Conservation (phyloP, 1,140 invertebrate species). For the Stegodyphus mimosarum region DNA sequence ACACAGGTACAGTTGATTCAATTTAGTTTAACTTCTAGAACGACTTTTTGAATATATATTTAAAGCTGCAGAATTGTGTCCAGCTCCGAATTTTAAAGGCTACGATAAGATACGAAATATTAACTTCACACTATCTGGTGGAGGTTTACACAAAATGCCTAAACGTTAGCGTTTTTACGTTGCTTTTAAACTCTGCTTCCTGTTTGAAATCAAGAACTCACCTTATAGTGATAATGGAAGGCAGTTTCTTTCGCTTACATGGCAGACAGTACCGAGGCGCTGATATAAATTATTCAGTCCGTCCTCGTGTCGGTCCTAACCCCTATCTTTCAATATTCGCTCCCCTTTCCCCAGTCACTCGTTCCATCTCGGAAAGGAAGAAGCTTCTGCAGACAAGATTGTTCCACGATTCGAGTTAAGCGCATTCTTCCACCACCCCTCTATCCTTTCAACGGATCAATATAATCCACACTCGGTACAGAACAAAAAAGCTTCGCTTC, state of each 20-base stretch:
- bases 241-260: neutral
- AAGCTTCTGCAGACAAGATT: neutral
- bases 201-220: neutral
- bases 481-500: neutral
- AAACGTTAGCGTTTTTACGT: too few species aligned
- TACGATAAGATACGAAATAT: too few species aligned
- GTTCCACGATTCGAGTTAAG: conserved; percentile 22
- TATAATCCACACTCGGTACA: conserved; percentile 3
- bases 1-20: too few species aligned
- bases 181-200: neutral
- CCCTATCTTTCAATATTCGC: conserved; percentile 8
- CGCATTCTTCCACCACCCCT: conserved; percentile 5
- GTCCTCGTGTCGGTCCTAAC: neutral
- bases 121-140: too few species aligned
- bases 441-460: conserved; percentile 22
- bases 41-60: too few species aligned
- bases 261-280: neutral
- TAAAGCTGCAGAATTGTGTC: too few species aligned
- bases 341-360: neutral
- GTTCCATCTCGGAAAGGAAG: neutral
- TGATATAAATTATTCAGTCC: conserved; percentile 1
- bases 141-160: too few species aligned
- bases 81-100: too few species aligned
- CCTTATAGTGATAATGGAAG: neutral
- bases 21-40: too few species aligned